Conservation (phyloP, 2,113 vertebrate species). For the Diadophis punctatus region DNA sequence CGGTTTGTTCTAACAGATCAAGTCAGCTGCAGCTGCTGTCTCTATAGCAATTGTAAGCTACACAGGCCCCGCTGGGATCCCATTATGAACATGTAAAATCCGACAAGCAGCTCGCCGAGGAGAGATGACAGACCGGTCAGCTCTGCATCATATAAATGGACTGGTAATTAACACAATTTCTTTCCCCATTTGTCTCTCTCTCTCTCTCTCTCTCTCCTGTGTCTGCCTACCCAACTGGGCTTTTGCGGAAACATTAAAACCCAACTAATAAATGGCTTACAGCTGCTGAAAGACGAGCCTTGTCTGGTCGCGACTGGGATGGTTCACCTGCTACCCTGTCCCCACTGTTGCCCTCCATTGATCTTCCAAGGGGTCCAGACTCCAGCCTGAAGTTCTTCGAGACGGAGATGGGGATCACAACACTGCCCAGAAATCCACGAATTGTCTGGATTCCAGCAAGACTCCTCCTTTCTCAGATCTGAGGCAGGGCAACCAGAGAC, state of each 20-base stretch:
- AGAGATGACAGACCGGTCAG: slow-evolving; percentile 55
- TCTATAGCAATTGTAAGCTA: slow-evolving; percentile 43
- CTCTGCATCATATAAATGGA: slow-evolving; percentile 48
- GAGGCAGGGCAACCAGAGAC: no score
- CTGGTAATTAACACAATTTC: slow-evolving; percentile 33
- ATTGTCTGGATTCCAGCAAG: background rate
- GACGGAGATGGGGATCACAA: accelerated
- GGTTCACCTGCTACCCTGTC: background rate
- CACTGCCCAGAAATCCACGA: background rate
- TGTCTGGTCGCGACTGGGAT: slow-evolving; percentile 34
- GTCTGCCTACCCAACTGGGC: background rate
- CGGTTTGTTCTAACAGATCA: slow-evolving; percentile 59
- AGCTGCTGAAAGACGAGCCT: slow-evolving; percentile 56
- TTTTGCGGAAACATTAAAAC: slow-evolving; percentile 23
- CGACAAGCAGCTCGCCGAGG: background rate
- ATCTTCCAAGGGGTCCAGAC: background rate
- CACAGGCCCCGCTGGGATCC: slow-evolving; percentile 27
- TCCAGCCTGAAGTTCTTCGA: background rate
- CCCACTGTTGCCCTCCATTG: background rate
- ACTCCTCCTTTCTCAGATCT: background rate
- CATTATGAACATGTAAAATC: slow-evolving; percentile 43
- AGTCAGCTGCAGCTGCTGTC: slow-evolving; percentile 66
- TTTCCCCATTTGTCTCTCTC: slow-evolving; percentile 40
- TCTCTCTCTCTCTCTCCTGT: background rate
- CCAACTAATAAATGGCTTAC: slow-evolving; percentile 50